These are phyloP conservation scores for Oryzias celebensis DNA, from an alignment of 2,113 vertebrate genomes.

Conservation along the genomic window DNA sequence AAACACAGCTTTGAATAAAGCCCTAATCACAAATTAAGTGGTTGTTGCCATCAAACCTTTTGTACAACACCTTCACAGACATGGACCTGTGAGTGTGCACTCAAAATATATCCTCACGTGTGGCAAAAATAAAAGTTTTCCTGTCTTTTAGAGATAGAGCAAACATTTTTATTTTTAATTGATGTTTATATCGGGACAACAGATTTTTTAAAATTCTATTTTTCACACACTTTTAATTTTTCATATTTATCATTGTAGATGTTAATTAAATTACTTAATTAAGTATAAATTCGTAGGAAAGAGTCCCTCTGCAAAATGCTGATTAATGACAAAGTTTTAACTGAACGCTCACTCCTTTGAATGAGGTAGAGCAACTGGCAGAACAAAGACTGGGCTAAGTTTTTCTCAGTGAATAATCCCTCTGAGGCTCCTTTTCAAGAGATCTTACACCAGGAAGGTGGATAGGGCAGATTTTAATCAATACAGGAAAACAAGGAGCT, in stretches of 20 bases:
- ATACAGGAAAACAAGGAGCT: slow-evolving; percentile 80
- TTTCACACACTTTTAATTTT: too few relatives aligned
- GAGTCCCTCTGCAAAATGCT: slow-evolving; percentile 7
- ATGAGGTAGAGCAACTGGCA: slow-evolving; percentile 56
- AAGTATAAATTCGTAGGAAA: slow-evolving; percentile 40
- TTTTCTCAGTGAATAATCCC: slow-evolving; percentile 75
- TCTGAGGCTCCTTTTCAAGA: slow-evolving; percentile 74
- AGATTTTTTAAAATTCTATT: too few relatives aligned
- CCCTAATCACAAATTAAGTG: slow-evolving; percentile 83
- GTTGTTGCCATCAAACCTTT: slow-evolving; percentile 77
- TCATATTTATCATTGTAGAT: background rate
- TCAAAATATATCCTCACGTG: slow-evolving; percentile 63
- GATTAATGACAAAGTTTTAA: slow-evolving; percentile 34
- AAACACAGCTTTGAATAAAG: slow-evolving; percentile 82
- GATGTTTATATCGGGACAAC: too few relatives aligned
- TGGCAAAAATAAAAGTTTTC: slow-evolving; percentile 46
- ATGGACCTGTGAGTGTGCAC: slow-evolving; percentile 60
- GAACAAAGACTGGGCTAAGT: slow-evolving; percentile 69
- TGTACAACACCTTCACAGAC: slow-evolving; percentile 71
- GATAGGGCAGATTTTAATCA: slow-evolving; percentile 79
- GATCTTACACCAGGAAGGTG: slow-evolving; percentile 75
- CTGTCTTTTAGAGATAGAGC: too few relatives aligned
- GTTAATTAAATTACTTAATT: slow-evolving; percentile 33
- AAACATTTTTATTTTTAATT: too few relatives aligned
- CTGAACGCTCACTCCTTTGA: slow-evolving; percentile 43